Conservation (phyloP, 2,888 invertebrate genomes). For the Masnerella sp. region DNA sequence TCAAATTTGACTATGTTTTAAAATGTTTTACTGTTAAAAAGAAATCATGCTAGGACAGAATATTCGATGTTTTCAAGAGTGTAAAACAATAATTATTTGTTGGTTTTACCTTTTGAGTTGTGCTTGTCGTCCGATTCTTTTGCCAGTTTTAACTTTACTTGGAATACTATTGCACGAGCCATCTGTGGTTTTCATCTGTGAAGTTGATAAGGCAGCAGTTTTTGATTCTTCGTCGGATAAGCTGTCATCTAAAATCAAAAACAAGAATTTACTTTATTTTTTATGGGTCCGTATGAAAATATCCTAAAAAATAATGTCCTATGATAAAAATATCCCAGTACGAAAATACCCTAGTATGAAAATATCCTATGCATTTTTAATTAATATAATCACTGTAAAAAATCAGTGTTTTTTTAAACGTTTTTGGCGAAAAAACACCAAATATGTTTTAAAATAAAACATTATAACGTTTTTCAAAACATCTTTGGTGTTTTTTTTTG, state of each 20-base stretch:
- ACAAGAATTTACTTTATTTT: background rate
- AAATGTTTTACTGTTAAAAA: background rate
- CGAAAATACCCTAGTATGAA: too few relatives aligned
- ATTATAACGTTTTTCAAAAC: too few relatives aligned
- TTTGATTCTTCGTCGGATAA: constrained; percentile 79
- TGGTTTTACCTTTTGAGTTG: constrained; percentile 83
- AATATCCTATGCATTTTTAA: too few relatives aligned
- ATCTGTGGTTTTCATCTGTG: constrained; percentile 72
- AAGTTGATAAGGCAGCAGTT: constrained; percentile 78
- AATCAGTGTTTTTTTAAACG: too few relatives aligned
- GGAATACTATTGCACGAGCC: constrained; percentile 77
- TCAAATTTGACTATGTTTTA: background rate
- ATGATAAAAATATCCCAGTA: too few relatives aligned
- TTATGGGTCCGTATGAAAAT: too few relatives aligned
- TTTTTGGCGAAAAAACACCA: too few relatives aligned
- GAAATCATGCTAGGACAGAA: background rate
- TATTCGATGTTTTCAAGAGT: background rate
- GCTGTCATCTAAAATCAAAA: constrained; percentile 78
- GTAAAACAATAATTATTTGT: background rate
- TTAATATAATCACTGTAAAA: too few relatives aligned
- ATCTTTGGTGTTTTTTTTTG: too few relatives aligned
- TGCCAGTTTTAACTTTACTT: constrained; percentile 79
- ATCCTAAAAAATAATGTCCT: too few relatives aligned
- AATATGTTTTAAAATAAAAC: too few relatives aligned
- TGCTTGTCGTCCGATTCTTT: constrained; percentile 81